These are phyloP conservation scores for Pluvianellus socialis DNA, from an alignment of 2,113 vertebrate species.

Conservation along the genomic window DNA sequence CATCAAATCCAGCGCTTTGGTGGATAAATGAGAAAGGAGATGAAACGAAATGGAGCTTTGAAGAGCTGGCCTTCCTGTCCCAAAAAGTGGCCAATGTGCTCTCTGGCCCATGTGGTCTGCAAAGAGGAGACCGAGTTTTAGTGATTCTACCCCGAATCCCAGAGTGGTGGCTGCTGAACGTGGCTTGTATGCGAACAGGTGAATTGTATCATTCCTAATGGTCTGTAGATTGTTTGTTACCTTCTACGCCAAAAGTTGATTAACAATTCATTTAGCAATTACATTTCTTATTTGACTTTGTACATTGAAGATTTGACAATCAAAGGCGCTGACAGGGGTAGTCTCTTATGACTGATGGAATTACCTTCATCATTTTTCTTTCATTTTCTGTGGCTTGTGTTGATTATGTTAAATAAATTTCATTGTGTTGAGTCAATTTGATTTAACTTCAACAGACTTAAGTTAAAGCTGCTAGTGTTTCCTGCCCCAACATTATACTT, in stretches of 20 bases:
- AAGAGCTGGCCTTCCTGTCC: slow-evolving; percentile 75
- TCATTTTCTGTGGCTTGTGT: neutral
- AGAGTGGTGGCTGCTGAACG: slow-evolving; percentile 83
- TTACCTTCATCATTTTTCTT: neutral
- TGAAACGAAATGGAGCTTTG: slow-evolving; percentile 79
- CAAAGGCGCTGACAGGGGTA: neutral
- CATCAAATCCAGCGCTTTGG: slow-evolving; percentile 78
- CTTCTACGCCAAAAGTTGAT: neutral
- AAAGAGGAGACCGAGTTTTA: slow-evolving; percentile 72
- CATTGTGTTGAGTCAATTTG: neutral
- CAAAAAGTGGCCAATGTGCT: slow-evolving; percentile 76
- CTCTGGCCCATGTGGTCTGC: slow-evolving; percentile 64
- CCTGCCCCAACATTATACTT: neutral
- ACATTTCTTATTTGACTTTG: neutral
- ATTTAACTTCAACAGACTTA: neutral
- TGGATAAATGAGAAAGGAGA: slow-evolving; percentile 74
- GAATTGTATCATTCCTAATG: neutral
- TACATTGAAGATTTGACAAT: neutral
- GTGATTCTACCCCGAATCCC: slow-evolving; percentile 78
- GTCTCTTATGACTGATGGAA: neutral
- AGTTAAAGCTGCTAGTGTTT: neutral
- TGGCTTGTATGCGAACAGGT: slow-evolving; percentile 82
- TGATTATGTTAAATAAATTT: neutral
- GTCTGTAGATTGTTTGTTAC: neutral
- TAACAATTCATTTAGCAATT: neutral